These are phyloP conservation scores for Phylloscopus collybita DNA, from an alignment of 2,797 vertebrate species.

Conservation along the genomic window DNA sequence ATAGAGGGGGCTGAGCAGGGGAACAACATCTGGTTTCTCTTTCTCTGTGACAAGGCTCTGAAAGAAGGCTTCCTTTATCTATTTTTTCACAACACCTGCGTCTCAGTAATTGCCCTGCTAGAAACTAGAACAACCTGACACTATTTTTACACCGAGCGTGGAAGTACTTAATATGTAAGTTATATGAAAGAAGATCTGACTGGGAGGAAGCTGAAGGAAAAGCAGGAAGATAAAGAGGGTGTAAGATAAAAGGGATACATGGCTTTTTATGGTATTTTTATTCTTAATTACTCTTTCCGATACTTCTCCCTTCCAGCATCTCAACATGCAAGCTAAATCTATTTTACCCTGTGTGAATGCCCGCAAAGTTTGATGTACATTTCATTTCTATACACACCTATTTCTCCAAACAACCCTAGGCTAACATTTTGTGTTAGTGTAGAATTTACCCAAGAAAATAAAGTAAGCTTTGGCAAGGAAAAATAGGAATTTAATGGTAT, in stretches of 20 bases:
- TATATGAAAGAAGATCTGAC: neutral
- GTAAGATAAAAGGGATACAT: neutral
- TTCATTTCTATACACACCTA: neutral
- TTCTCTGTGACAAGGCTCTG: neutral
- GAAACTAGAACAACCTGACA: neutral
- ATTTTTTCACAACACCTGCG: neutral
- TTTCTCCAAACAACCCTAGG: neutral
- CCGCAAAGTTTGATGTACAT: neutral
- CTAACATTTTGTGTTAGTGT: neutral
- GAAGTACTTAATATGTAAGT: neutral
- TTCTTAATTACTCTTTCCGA: slow-evolving; percentile 3
- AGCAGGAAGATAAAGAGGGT: neutral
- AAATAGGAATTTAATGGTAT: neutral
- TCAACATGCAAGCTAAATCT: neutral
- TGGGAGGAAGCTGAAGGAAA: neutral
- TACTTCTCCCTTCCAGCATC: neutral
- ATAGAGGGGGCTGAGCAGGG: neutral
- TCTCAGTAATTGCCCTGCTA: neutral
- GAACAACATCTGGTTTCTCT: neutral
- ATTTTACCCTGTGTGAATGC: neutral
- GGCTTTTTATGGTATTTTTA: neutral
- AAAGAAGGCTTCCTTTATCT: neutral
- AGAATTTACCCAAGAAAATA: slow-evolving; percentile 27
- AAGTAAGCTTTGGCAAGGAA: neutral
- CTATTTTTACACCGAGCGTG: neutral